These are phyloP conservation scores for Toxostoma redivivum DNA, from an alignment of 2,113 vertebrate species.

Conservation along the genomic window DNA sequence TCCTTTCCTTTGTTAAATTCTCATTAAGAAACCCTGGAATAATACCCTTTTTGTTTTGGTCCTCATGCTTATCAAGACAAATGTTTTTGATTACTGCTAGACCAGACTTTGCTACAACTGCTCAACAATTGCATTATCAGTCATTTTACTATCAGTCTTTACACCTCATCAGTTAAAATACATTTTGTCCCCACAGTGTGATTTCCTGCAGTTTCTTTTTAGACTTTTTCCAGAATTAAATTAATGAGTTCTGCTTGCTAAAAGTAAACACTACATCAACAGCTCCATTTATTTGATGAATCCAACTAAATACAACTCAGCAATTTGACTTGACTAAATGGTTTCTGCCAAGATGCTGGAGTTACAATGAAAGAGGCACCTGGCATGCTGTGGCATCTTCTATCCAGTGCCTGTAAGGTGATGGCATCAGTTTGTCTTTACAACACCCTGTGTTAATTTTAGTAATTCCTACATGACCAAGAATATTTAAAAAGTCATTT, in stretches of 20 bases:
- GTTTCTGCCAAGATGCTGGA: background rate
- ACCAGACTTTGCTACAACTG: background rate
- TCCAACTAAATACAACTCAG: background rate
- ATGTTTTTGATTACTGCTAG: conserved; percentile 10
- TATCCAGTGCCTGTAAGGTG: background rate
- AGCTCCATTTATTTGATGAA: conserved; percentile 9
- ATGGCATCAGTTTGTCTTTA: background rate
- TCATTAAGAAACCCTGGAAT: background rate
- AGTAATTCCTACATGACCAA: background rate
- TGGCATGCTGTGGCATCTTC: background rate
- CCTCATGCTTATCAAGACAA: background rate
- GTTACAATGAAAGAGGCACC: background rate
- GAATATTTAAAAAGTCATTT: background rate
- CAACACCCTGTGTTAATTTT: background rate
- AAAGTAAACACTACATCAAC: background rate
- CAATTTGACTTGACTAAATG: background rate
- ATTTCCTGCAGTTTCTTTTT: conserved; percentile 5
- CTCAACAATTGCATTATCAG: background rate
- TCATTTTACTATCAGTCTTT: conserved; percentile 29
- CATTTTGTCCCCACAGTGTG: background rate
- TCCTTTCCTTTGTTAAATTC: background rate
- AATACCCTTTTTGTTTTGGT: background rate
- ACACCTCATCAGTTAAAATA: background rate
- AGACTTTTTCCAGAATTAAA: background rate
- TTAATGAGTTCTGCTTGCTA: background rate